Percentiles rank a stretch among this genome's conserved stretches.
Conservation (phyloP, 2,113 vertebrate genomes). For the Athene noctua region DNA sequence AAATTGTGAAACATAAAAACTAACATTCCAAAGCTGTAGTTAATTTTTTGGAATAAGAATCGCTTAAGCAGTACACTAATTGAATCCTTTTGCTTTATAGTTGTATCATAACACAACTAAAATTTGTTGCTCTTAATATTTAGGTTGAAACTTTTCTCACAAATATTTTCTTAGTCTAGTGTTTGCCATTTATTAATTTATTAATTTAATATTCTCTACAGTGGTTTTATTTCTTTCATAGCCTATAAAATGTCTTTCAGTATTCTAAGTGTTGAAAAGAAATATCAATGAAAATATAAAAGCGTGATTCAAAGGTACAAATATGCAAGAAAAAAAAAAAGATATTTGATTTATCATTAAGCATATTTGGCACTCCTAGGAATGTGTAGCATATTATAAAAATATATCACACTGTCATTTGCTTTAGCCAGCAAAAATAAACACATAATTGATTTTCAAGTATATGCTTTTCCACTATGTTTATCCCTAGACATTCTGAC, state of each 20-base stretch:
- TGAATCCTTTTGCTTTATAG: neutral
- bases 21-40: neutral
- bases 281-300: neutral
- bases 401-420: neutral
- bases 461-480: neutral
- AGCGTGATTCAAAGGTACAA: neutral
- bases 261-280: neutral
- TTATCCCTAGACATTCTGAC: slow-evolving; percentile 7
- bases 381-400: neutral
- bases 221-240: neutral
- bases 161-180: neutral
- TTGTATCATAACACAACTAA: neutral
- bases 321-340: neutral
- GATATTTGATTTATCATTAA: neutral
- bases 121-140: neutral
- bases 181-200: neutral
- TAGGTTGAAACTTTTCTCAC: neutral
- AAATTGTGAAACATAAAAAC: neutral
- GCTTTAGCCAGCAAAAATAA: slow-evolving; percentile 22
- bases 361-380: neutral
- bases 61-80: neutral
- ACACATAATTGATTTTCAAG: slow-evolving; percentile 1
- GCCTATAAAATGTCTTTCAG: neutral
- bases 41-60: neutral
- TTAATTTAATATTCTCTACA: neutral